These are phyloP conservation scores for Bucorvus abyssinicus DNA, from an alignment of 2,797 vertebrate species.

Conservation along the genomic window DNA sequence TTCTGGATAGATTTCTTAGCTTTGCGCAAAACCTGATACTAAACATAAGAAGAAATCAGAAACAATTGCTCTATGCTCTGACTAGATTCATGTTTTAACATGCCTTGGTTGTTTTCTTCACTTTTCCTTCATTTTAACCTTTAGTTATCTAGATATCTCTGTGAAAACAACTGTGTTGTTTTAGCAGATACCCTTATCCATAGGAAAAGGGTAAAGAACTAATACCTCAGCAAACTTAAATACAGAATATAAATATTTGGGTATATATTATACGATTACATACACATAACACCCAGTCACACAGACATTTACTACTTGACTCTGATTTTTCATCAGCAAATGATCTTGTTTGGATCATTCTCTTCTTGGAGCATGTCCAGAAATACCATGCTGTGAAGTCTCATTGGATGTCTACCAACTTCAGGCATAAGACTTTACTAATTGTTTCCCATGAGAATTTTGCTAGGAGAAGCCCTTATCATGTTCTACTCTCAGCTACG, in stretches of 20 bases:
- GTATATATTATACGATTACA: background rate
- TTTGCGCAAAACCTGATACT: conserved; percentile 83
- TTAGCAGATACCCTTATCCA: background rate
- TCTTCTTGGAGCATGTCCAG: conserved; percentile 23
- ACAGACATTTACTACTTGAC: background rate
- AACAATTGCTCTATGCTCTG: background rate
- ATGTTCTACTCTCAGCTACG: background rate
- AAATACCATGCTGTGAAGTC: background rate
- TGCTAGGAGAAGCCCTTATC: background rate
- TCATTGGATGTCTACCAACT: conserved; percentile 1
- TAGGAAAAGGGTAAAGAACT: background rate
- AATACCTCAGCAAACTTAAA: background rate
- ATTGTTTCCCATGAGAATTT: background rate
- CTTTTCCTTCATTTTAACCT: background rate
- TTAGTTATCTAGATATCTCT: background rate
- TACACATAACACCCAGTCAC: background rate
- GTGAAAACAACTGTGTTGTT: background rate
- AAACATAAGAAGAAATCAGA: conserved; percentile 65
- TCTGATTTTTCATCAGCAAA: background rate
- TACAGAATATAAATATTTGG: background rate
- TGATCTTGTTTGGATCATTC: background rate
- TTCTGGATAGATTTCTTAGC: conserved; percentile 78
- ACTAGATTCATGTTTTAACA: background rate
- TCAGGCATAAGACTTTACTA: background rate
- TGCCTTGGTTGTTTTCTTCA: background rate